phyloP scores from a whole-genome alignment of 2,888 invertebrate genomes.

The Onchidella celtica region DNA sequence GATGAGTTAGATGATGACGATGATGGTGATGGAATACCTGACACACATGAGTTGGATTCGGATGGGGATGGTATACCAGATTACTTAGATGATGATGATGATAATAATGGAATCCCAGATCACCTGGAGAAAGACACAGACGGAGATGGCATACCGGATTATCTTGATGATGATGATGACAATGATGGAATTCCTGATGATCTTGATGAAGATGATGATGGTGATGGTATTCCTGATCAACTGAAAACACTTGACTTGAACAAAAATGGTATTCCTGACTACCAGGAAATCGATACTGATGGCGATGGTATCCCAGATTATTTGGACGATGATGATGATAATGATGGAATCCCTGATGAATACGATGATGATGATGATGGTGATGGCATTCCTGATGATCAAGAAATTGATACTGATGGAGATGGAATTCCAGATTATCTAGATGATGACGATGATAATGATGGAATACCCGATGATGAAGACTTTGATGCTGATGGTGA shows the following conservation, averaged over 20 bases:
- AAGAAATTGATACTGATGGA: constrained; percentile 49
- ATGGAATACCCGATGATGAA: constrained; percentile 69
- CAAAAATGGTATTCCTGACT: constrained; percentile 74
- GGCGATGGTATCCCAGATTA: constrained; percentile 62
- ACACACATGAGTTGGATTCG: constrained; percentile 59
- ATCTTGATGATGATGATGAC: constrained; percentile 61
- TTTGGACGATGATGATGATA: constrained; percentile 69
- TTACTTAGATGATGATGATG: constrained; percentile 61
- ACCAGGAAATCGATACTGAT: constrained; percentile 62
- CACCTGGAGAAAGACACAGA: constrained; percentile 58
- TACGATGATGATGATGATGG: constrained; percentile 59
- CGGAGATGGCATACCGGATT: constrained; percentile 57
- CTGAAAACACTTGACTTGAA: constrained; percentile 57
- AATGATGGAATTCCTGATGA: constrained; percentile 70
- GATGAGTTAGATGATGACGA: constrained; percentile 63
- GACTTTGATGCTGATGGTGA: constrained; percentile 72
- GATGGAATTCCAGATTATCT: constrained; percentile 63
- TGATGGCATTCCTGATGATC: constrained; percentile 70
- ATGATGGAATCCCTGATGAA: constrained; percentile 75
- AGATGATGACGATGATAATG: constrained; percentile 67
- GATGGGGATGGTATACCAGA: constrained; percentile 67
- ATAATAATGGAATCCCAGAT: constrained; percentile 72
- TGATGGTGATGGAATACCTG: constrained; percentile 68
- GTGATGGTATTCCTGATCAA: constrained; percentile 68
- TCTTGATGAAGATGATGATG: constrained; percentile 59